Evolutionary conservation across 2,797 vertebrate genomes (phyloP), one percentile per base, ranked within the genome.

Genomic region (Sebastes dallii): DNA sequence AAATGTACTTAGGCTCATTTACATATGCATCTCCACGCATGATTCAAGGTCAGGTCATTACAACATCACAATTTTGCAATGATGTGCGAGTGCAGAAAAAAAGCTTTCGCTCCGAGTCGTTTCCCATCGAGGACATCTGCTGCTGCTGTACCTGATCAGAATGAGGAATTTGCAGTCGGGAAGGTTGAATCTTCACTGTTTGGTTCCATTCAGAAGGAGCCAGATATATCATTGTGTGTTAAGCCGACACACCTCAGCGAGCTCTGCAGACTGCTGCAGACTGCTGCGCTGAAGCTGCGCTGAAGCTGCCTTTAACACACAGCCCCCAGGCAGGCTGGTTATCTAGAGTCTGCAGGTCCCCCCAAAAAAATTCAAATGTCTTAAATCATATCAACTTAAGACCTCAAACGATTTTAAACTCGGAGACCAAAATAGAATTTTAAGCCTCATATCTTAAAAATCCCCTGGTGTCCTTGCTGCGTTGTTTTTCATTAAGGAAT

Each of bases 191-290:
- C 46, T 64, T 77, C 24, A 58, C 56, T 32, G 52, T 72, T 85
- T 68, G 66, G 24, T 60, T 72, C 75, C 66, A 34, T 85, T 86
- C 75, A 86, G 76, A 78, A 42, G 13, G 54, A 75, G 78, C 60
- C 20, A 25, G 82, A 22, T 39, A 88, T 83, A 84, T 86, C 78
- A 75, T 70, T 87, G 81, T 81, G 82, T 67, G 78, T 75, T 85
- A 50, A 89, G 84, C 77, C 5, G 82, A 89, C 86, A 87, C 82
- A 89, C 86, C 76, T 90, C 85, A 82, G 83, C 7, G 46, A 86
- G 85, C 85, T 86, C 78, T 78, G 83, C 78, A 87, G 76, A 82
- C 80, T 75, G 85, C 79, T 76, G 81, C 82, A n/a, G n/a, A n/a
- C n/a, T n/a, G 78, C 82, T 78, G 80, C 83, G 58, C 66, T 77